Evolutionary conservation across 2,888 invertebrate genomes (phyloP), one percentile per base, ranked within the genome.

Genomic region (Temnothorax ravouxi): DNA sequence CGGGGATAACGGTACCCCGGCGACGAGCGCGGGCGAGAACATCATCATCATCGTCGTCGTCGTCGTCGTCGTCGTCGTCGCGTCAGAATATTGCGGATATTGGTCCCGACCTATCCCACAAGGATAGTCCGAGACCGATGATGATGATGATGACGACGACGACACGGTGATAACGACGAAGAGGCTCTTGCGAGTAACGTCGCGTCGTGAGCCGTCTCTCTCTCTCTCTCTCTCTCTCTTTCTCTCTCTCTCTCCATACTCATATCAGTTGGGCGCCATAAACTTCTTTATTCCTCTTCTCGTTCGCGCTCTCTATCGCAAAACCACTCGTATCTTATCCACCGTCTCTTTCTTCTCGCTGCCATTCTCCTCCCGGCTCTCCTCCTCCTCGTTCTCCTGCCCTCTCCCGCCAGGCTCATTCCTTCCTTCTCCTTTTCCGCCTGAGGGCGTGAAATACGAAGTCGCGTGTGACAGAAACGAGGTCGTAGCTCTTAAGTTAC

Each of bases 381-480:
- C 13, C 41, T 66, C 50, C 29, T 21, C n/a, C 4, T 56, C 67
- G 52, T 56, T 38, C 67, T 44, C 72, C 34, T 11, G 62, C 62
- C 34, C 38, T 38, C 69, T 56, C 34, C 34, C 54, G n/a, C 15
- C 69, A 15, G 47, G 15, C 47, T 61, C 34, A 15, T 38, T 21
- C 6, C 59, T 52, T 52, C 62, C 34, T 52, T n/a, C 67, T 50
- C 54, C 72, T 67, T 44, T 67, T 67, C 59, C 38, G 72, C 38
- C 47, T 47, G 47, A 47, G 59, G 71, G 59, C 71, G 59, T 80
- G 59, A 72, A 61, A 80, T 80, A 80, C 79, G 59, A 72, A 80
- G 59, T 71, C 72, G 72, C 79, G 38, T 80, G 79, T 80, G 79
- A 80, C 79, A 80, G 79, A 80, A 80, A 71, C 79, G 72, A 80